phyloP scores from a whole-genome alignment of 1,140 invertebrate species.

The Lasaia peninsularis region DNA sequence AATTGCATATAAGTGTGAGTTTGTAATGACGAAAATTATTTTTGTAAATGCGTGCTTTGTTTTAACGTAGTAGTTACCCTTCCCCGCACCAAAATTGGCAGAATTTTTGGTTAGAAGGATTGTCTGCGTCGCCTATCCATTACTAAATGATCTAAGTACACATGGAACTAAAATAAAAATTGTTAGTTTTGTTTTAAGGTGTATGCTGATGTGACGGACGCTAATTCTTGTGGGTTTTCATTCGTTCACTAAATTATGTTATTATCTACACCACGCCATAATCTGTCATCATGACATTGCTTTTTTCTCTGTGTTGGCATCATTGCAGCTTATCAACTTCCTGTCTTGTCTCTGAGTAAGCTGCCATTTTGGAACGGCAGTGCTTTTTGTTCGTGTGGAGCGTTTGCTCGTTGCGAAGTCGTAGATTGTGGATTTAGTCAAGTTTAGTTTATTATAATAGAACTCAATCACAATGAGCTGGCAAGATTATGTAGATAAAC shows the following conservation, averaged over 20 bases:
- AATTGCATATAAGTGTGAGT: no score
- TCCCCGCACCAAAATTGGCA: no score
- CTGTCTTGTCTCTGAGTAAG: conserved; percentile 62
- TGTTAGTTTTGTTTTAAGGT: no score
- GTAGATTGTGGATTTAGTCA: conserved; percentile 63
- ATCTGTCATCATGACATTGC: conserved; percentile 29
- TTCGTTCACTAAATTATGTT: neutral
- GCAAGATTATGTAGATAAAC: conserved; percentile 98
- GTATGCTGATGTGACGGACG: no score
- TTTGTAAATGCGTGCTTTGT: no score
- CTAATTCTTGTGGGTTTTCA: neutral
- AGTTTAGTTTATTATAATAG: conserved; percentile 75
- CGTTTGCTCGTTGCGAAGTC: conserved; percentile 71
- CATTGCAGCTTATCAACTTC: conserved; percentile 35
- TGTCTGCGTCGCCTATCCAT: no score
- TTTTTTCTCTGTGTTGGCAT: conserved; percentile 42
- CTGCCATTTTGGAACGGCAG: conserved; percentile 76
- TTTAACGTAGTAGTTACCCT: no score
- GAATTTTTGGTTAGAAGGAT: no score
- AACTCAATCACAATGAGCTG: conserved; percentile 89
- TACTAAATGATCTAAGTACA: no score
- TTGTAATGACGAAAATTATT: no score
- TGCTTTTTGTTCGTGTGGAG: conserved; percentile 76
- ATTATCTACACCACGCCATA: neutral
- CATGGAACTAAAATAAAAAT: no score